Percentiles rank a stretch among this genome's conserved stretches.
Conservation (phyloP, 2,797 vertebrate species). For the Eutrigla gurnardus region DNA sequence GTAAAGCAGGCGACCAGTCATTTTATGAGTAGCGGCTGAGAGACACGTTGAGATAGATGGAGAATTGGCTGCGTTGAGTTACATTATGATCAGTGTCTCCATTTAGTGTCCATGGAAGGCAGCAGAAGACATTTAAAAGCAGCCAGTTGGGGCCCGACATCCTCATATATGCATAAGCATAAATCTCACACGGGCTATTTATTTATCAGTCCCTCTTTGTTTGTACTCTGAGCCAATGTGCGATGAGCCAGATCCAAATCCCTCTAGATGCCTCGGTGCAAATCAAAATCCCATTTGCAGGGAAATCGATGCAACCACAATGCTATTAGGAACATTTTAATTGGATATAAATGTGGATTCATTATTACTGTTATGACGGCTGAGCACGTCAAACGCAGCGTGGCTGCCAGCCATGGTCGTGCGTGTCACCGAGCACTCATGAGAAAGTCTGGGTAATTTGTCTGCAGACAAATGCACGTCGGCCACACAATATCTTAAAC, state of each 20-base stretch:
- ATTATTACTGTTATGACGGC: constrained; percentile 70
- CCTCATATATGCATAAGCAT: constrained; percentile 37
- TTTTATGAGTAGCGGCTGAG: not conserved
- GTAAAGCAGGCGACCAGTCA: not conserved
- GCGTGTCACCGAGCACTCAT: constrained; percentile 12
- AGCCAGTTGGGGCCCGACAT: constrained; percentile 21
- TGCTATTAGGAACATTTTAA: constrained; percentile 78
- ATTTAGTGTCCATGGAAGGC: constrained; percentile 15
- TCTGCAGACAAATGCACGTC: constrained; percentile 26
- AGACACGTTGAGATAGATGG: constrained; percentile 2
- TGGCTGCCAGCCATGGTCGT: constrained; percentile 37
- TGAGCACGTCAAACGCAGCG: constrained; percentile 26
- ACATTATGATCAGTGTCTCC: constrained; percentile 29
- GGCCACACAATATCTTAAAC: constrained; percentile 18
- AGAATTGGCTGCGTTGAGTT: constrained; percentile 4
- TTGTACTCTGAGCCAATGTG: constrained; percentile 55
- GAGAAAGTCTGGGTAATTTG: constrained; percentile 48
- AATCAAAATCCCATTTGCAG: constrained; percentile 60
- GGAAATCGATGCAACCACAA: constrained; percentile 62
- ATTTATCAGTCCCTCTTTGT: constrained; percentile 64
- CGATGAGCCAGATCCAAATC: constrained; percentile 56
- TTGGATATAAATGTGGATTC: constrained; percentile 78
- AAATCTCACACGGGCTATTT: constrained; percentile 62
- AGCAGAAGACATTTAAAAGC: constrained; percentile 40
- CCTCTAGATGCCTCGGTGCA: constrained; percentile 38